Evolutionary conservation across 2,888 invertebrate genomes (phyloP).

Genomic region (Taenaris catops): DNA sequence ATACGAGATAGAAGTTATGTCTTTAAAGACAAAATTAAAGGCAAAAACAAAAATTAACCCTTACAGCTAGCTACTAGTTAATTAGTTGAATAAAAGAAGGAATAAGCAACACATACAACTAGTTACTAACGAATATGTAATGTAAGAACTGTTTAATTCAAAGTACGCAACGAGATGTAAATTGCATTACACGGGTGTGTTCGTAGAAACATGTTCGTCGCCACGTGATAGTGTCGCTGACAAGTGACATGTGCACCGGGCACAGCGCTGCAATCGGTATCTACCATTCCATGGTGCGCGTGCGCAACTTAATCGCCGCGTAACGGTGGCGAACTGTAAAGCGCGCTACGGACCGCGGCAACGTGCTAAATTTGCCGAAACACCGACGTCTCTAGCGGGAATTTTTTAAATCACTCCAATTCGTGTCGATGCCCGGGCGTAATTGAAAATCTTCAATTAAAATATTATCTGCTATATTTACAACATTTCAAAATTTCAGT

Average conservation of each 20-base stretch:
- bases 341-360: conserved; percentile 67
- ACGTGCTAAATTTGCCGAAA: conserved; percentile 79
- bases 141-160: too few species aligned
- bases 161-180: too few species aligned
- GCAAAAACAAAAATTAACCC: too few species aligned
- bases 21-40: too few species aligned
- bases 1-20: too few species aligned
- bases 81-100: too few species aligned
- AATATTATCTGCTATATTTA: too few species aligned
- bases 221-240: conserved; percentile 1
- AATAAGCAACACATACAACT: too few species aligned
- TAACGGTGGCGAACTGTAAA: conserved; percentile 78
- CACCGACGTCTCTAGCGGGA: conserved; percentile 69
- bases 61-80: too few species aligned
- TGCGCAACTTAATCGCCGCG: conserved; percentile 68
- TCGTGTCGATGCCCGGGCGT: conserved; percentile 38
- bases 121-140: too few species aligned
- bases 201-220: background rate
- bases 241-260: conserved; percentile 22
- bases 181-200: too few species aligned
- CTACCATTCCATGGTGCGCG: conserved; percentile 42
- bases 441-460: conserved; percentile 19
- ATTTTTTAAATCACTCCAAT: conserved; percentile 63
- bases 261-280: conserved; percentile 32
- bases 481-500: too few species aligned